Percentiles rank a stretch among this genome's conserved stretches.
These are phyloP conservation scores for Crotalus helleri DNA, from an alignment of 2,113 vertebrate genomes.

Conservation along the genomic window DNA sequence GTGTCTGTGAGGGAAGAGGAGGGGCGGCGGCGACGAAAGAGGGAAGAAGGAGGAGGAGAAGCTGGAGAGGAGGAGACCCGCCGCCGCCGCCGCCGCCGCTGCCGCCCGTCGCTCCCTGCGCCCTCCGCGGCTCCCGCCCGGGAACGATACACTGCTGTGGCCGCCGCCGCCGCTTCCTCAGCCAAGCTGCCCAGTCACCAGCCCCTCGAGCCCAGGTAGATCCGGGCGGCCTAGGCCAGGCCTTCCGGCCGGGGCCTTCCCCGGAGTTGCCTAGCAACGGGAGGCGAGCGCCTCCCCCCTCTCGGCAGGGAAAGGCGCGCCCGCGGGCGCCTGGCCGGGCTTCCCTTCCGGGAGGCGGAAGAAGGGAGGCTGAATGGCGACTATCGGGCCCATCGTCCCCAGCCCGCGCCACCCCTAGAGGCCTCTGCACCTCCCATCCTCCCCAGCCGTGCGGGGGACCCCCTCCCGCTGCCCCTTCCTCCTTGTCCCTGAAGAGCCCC, in stretches of 20 bases:
- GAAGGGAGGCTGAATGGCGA: not conserved
- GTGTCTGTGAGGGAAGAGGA: not conserved
- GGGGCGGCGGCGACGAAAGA: not conserved
- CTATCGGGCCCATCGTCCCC: not conserved
- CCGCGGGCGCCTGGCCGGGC: not conserved
- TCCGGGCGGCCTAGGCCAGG: not conserved
- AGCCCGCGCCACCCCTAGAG: not conserved
- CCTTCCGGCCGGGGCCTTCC: not conserved
- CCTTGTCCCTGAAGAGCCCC: no score
- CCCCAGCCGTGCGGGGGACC: not conserved
- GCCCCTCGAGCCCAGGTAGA: constrained; percentile 65
- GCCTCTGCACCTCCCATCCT: not conserved
- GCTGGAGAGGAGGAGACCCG: not conserved
- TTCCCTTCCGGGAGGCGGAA: not conserved
- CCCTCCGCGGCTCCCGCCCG: not conserved
- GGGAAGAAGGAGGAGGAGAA: not conserved
- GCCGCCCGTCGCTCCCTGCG: not conserved
- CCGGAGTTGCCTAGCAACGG: not conserved
- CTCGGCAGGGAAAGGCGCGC: fast-evolving
- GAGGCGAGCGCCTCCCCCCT: not conserved
- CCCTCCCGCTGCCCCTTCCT: no score
- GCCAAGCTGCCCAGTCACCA: constrained; percentile 67
- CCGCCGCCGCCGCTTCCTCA: constrained; percentile 31
- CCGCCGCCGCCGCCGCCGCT: no score
- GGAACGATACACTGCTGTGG: constrained; percentile 29